Conservation (phyloP, 2,113 vertebrate genomes). For the Phoxinus phoxinus region DNA sequence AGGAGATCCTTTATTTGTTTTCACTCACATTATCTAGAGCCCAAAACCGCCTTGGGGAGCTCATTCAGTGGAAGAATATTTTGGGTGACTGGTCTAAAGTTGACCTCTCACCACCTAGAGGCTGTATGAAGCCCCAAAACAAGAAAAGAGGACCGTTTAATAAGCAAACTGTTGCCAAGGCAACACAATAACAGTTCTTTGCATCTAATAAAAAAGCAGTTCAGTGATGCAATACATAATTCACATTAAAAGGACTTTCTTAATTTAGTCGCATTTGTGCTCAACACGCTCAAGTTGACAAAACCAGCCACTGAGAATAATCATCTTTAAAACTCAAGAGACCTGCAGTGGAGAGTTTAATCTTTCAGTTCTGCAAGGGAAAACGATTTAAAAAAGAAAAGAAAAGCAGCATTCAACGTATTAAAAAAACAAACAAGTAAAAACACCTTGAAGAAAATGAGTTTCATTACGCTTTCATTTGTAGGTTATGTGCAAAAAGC, state of each 20-base stretch:
- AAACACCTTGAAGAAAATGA: not conserved
- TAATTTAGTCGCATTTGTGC: not conserved
- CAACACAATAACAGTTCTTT: constrained; percentile 25
- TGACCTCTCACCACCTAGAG: constrained; percentile 23
- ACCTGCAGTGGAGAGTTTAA: not conserved
- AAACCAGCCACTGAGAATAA: not conserved
- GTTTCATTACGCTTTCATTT: not conserved
- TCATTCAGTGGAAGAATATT: not conserved
- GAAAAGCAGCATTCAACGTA: not conserved
- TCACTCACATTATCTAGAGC: constrained; percentile 3
- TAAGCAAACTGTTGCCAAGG: constrained; percentile 22
- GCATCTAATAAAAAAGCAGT: not conserved
- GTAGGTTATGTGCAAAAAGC: not conserved
- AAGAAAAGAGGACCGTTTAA: constrained; percentile 22
- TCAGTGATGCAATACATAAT: not conserved
- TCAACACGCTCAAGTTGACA: not conserved
- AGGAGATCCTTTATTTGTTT: not conserved
- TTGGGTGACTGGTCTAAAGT: not conserved
- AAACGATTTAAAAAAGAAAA: not conserved
- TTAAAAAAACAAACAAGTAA: not conserved
- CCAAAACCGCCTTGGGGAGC: not conserved
- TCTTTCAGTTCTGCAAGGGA: not conserved
- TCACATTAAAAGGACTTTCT: not conserved
- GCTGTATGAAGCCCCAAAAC: constrained; percentile 13
- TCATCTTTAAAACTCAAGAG: not conserved